Evolutionary conservation across 2,797 vertebrate genomes (phyloP).

Genomic region (Mormyrus proboscirostris): DNA sequence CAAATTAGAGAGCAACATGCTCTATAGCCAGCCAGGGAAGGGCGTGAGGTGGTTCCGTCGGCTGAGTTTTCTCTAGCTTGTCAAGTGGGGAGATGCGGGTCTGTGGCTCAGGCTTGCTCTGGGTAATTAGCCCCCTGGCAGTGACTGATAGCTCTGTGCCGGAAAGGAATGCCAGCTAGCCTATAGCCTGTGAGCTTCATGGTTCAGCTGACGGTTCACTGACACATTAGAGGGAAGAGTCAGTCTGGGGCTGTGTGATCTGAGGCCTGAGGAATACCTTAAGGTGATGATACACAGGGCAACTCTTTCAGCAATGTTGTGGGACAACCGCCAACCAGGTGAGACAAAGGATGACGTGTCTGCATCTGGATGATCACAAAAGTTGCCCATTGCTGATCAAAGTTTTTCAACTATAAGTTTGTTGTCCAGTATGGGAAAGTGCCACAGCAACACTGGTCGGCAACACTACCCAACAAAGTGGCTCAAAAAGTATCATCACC

Average conservation of each 20-base stretch:
- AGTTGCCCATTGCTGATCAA: neutral
- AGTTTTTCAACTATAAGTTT: neutral
- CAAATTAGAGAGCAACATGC: neutral
- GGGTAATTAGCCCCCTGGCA: conserved; percentile 35
- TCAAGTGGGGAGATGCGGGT: neutral
- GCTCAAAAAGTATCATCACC: neutral
- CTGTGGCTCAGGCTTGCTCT: conserved; percentile 46
- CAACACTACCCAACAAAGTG: neutral
- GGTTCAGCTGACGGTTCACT: neutral
- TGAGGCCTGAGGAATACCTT: conserved; percentile 31
- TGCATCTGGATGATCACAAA: neutral
- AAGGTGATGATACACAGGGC: neutral
- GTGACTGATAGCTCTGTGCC: conserved; percentile 44
- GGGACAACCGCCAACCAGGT: neutral
- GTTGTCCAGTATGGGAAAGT: neutral
- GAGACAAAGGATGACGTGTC: neutral
- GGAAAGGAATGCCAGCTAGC: conserved; percentile 15
- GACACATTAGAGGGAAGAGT: conserved; percentile 34
- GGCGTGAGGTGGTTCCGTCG: neutral
- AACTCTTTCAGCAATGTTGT: neutral
- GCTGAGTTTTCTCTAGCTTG: neutral
- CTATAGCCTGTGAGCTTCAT: neutral
- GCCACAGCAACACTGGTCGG: neutral
- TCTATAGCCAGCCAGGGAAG: neutral
- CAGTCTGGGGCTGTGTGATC: conserved; percentile 30